Evolutionary conservation across 2,113 vertebrate genomes (phyloP), one percentile per base, ranked within the genome.

Genomic region (Gasterosteus nipponicus): DNA sequence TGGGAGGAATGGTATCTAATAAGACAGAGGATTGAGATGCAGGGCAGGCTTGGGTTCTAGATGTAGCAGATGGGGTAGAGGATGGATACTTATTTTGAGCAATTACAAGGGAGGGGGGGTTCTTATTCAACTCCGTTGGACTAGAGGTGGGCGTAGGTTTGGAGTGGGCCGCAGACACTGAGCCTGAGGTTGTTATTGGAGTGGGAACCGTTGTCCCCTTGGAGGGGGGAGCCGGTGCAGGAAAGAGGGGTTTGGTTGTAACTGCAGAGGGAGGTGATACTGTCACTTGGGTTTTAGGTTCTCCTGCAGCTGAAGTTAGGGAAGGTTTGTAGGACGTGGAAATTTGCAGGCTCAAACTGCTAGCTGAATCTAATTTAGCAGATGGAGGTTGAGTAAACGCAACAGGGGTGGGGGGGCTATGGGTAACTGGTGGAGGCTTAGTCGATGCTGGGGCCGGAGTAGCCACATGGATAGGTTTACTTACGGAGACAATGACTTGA

Each of bases 281-380:
- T 61, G 78, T 67, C 10, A 58, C 66, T 33, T 58, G 77, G 16
- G 64, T 41, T 74, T 80, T 81, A 65, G 59, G 14, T 22, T 76
- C 77, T 69, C 31, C 78, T 71, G 42, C 29, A 31, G 57, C 8
- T 59, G 71, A 81, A 57, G 42, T 86, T 60, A 62, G 47, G 2
- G 42, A 59, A 44, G 73, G 57, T 86, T 86, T 86, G 63, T 26
- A 57, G 33, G 57, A 82, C 53, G 78, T 65, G 15, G 47, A 69
- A 8, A 69, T 74, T 74, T 87, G 82, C 33, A 49, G 12, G 12
- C 69, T 85, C 1, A 59, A 33, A 85, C 26, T 51, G n/a, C 58
- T 76, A 14, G 31, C 44, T 49, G 70, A 77, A 73, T 89, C 76
- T 41, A 64, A 53, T 76, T 87, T 87, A 66, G 18, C 31, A 72